A percentile compares a stretch with the other conserved stretches of the same genome.
These are phyloP conservation scores for Proteles cristata DNA, from an alignment of 2,113 vertebrate genomes.

Conservation along the genomic window DNA sequence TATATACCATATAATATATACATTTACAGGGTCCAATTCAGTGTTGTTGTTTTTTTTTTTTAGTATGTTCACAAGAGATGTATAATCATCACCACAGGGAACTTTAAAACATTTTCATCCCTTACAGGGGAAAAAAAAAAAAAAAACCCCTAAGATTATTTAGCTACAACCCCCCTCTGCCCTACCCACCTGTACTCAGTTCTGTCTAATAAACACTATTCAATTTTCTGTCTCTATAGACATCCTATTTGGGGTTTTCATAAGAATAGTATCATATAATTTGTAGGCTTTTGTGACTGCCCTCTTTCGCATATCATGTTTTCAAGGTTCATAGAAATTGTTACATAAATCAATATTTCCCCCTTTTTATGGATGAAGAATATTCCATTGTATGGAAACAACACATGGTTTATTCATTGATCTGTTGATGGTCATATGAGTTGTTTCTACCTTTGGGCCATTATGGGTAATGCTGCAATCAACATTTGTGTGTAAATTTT, in stretches of 20 bases:
- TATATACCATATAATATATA: neutral
- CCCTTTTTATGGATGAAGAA: neutral
- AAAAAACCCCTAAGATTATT: neutral
- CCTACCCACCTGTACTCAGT: too few relatives aligned
- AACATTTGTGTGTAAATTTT: neutral
- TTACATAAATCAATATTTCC: neutral
- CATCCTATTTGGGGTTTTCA: neutral
- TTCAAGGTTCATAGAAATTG: neutral
- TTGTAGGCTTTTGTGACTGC: neutral
- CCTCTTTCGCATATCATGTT: neutral
- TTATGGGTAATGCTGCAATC: neutral
- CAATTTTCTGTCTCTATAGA: neutral
- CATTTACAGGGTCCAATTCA: neutral
- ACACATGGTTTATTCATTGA: neutral
- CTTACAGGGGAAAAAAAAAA: neutral
- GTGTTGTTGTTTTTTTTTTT: neutral
- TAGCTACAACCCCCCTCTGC: fast-evolving
- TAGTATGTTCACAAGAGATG: neutral
- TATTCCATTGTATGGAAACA: neutral
- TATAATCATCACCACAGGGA: neutral
- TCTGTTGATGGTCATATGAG: neutral
- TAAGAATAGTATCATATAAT: neutral
- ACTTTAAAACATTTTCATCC: neutral
- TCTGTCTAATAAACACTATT: neutral
- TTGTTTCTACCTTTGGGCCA: neutral